Evolutionary conservation across 2,113 vertebrate genomes (phyloP).

Genomic region (Thamnophis sirtalis): DNA sequence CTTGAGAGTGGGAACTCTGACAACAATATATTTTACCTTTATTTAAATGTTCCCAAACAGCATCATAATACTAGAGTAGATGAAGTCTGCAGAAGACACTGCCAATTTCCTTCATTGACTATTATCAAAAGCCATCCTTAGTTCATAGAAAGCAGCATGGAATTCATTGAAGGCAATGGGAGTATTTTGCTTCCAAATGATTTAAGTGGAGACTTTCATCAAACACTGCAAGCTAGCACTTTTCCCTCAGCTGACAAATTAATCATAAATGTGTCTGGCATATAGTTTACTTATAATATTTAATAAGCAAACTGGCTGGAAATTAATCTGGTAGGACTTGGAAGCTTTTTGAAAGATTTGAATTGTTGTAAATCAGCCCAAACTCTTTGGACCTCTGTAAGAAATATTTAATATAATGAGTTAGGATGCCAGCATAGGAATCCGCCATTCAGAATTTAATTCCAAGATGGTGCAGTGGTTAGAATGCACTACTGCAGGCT

Average conservation of each 20-base stretch:
- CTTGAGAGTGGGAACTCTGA: not conserved
- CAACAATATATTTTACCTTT: not conserved
- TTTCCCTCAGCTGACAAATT: not conserved
- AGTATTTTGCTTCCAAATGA: not conserved
- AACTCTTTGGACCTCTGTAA: not conserved
- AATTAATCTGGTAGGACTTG: not conserved
- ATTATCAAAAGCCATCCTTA: not conserved
- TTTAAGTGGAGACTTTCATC: not conserved
- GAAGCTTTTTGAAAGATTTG: not conserved
- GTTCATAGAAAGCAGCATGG: not conserved
- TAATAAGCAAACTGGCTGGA: not conserved
- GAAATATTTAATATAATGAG: not conserved
- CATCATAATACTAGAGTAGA: not conserved
- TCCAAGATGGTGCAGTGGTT: not conserved
- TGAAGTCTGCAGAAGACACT: not conserved
- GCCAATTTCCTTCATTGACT: not conserved
- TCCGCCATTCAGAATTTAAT: not conserved
- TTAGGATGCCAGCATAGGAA: not conserved
- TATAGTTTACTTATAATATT: not conserved
- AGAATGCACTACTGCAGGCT: not conserved
- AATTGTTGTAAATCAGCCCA: not conserved
- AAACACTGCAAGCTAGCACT: not conserved
- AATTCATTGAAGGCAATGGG: not conserved
- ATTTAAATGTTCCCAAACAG: not conserved
- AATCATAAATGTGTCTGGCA: not conserved